Conservation (phyloP, 2,888 invertebrate species). For the Eulithis prunata region DNA sequence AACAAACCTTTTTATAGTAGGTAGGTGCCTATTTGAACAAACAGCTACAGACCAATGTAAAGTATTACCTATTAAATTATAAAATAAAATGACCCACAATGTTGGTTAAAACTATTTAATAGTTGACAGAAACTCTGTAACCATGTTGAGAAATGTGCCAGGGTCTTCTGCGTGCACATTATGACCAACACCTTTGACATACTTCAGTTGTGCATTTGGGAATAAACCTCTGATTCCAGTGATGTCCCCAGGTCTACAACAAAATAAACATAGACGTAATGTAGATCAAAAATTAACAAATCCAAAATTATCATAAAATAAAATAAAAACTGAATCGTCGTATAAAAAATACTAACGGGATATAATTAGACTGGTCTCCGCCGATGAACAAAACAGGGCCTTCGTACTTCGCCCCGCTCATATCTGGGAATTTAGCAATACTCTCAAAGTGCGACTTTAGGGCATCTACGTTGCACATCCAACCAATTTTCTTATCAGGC, state of each 20-base stretch:
- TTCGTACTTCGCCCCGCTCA: constrained; percentile 50
- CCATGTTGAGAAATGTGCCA: constrained; percentile 60
- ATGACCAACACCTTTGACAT: constrained; percentile 61
- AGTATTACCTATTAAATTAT: too few relatives aligned
- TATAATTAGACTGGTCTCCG: constrained; percentile 60
- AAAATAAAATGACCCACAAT: too few relatives aligned
- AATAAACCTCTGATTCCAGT: constrained; percentile 54
- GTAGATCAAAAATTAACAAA: too few relatives aligned
- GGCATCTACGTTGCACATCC: constrained; percentile 61
- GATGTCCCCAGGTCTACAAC: constrained; percentile 52
- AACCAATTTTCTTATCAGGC: constrained; percentile 53
- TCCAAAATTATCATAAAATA: too few relatives aligned
- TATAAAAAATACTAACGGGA: constrained; percentile 59
- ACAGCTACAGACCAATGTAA: too few relatives aligned
- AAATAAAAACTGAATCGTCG: too few relatives aligned
- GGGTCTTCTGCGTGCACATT: constrained; percentile 67
- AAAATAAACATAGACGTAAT: constrained; percentile 11
- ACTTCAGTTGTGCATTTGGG: constrained; percentile 58
- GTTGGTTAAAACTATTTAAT: constrained; percentile 23
- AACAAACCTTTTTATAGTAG: too few relatives aligned
- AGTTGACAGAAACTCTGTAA: constrained; percentile 30
- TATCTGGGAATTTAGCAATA: constrained; percentile 61
- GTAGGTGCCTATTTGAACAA: too few relatives aligned
- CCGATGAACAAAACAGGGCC: constrained; percentile 68
- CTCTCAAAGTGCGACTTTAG: constrained; percentile 50